Conservation (phyloP, 1,140 invertebrate genomes). For the Zophobas atratus region DNA sequence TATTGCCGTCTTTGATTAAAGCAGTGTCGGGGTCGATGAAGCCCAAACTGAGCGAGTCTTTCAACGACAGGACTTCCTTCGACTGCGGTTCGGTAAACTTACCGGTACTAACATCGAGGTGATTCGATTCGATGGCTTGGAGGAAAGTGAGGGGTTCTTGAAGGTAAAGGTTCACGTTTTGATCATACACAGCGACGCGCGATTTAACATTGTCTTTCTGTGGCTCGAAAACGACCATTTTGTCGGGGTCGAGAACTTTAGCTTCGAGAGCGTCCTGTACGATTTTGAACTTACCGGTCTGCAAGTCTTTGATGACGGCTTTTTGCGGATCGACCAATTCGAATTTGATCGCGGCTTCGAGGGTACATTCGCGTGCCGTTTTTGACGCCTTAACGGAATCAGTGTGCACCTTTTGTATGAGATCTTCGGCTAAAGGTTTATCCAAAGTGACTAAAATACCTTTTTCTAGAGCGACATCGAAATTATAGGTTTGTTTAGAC, state of each 20-base stretch:
- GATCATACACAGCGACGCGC: constrained; percentile 82
- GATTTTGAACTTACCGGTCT: constrained; percentile 80
- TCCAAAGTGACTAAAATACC: constrained; percentile 81
- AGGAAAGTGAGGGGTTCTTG: constrained; percentile 83
- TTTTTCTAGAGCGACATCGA: constrained; percentile 82
- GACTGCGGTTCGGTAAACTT: constrained; percentile 83
- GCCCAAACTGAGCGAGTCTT: constrained; percentile 87
- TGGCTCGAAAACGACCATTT: constrained; percentile 78
- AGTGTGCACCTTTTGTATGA: constrained; percentile 52
- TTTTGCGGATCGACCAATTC: constrained; percentile 84
- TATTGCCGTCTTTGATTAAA: constrained; percentile 88
- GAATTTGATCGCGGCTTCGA: constrained; percentile 85
- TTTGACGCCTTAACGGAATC: constrained; percentile 69
- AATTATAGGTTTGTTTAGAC: constrained; percentile 79
- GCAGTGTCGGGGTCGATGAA: constrained; percentile 91
- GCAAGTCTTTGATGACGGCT: constrained; percentile 84
- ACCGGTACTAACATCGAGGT: constrained; percentile 81
- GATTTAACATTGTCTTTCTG: constrained; percentile 76
- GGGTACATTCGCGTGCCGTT: constrained; percentile 75
- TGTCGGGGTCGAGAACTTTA: constrained; percentile 78
- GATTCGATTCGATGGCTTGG: constrained; percentile 81
- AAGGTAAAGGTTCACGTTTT: constrained; percentile 79
- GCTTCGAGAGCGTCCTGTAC: constrained; percentile 81
- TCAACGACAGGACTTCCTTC: constrained; percentile 81
- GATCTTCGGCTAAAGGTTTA: constrained; percentile 74